phyloP scores from a whole-genome alignment of 2,888 invertebrate genomes.

The Agrochola lychnidis region DNA sequence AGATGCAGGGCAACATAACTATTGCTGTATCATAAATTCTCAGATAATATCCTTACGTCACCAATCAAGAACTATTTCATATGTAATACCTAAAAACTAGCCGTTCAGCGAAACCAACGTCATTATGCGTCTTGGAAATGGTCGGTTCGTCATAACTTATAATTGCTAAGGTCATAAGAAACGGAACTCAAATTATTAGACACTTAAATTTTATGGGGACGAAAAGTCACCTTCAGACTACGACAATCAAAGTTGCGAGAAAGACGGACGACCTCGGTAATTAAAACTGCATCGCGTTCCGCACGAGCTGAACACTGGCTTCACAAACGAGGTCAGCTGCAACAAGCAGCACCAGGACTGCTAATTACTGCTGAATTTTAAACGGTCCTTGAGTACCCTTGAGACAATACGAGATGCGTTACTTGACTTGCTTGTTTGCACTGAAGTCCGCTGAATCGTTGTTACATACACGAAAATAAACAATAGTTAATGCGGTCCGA shows the following conservation, averaged over 20 bases:
- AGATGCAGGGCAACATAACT: not conserved
- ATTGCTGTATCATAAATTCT: slow-evolving; percentile 19
- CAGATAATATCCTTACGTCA: slow-evolving; percentile 53
- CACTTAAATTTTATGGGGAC: slow-evolving; percentile 44
- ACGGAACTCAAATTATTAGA: slow-evolving; percentile 52
- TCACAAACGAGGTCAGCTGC: slow-evolving; percentile 80
- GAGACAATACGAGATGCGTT: slow-evolving; percentile 67
- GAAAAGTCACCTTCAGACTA: slow-evolving; percentile 59
- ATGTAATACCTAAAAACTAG: not conserved
- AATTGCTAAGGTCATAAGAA: slow-evolving; percentile 42
- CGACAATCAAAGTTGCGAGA: slow-evolving; percentile 71
- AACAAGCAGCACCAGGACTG: slow-evolving; percentile 69
- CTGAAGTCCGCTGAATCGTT: slow-evolving; percentile 65
- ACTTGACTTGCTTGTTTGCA: slow-evolving; percentile 69
- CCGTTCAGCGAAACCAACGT: slow-evolving; percentile 58
- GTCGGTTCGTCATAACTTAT: slow-evolving; percentile 40
- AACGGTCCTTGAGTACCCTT: slow-evolving; percentile 69
- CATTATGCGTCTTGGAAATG: slow-evolving; percentile 50
- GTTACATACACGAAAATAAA: slow-evolving; percentile 73
- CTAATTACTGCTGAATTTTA: slow-evolving; percentile 72
- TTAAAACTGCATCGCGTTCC: slow-evolving; percentile 85
- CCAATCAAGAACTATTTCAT: slow-evolving; percentile 3
- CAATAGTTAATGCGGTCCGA: slow-evolving; percentile 73
- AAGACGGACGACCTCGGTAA: slow-evolving; percentile 76
- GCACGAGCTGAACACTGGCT: slow-evolving; percentile 78